Percentiles rank a stretch among this genome's conserved stretches.
These are phyloP conservation scores for Pollenia angustigena DNA, from an alignment of 2,888 invertebrate genomes.

Conservation along the genomic window DNA sequence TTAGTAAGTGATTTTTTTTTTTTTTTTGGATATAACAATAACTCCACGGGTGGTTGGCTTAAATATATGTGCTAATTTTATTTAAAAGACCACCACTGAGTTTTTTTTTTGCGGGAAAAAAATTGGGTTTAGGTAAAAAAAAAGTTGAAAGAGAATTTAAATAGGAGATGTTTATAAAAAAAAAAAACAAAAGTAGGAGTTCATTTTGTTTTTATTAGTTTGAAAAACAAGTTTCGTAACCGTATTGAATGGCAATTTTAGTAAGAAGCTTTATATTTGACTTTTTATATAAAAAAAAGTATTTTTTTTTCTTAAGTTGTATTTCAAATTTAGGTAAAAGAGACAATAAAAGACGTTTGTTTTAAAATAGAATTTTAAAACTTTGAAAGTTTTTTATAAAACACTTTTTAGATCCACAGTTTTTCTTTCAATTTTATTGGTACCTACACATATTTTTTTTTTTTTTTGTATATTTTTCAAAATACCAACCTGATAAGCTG, in stretches of 20 bases:
- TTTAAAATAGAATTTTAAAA: too few species aligned
- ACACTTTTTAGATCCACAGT: too few species aligned
- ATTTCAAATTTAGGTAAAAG: too few species aligned
- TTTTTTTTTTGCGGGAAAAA: conserved; percentile 3
- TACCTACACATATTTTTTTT: too few species aligned
- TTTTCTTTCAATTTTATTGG: too few species aligned
- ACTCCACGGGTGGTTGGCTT: conserved; percentile 39
- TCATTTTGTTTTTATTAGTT: not conserved
- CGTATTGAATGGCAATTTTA: not conserved
- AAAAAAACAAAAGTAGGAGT: not conserved
- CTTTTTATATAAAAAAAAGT: too few species aligned
- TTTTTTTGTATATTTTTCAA: not conserved
- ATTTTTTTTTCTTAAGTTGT: too few species aligned
- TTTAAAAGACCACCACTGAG: conserved; percentile 38
- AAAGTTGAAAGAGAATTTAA: not conserved
- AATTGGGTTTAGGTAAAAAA: not conserved
- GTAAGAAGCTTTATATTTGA: too few species aligned
- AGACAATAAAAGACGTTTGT: too few species aligned
- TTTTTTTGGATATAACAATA: conserved; percentile 34
- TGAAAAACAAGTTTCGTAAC: not conserved
- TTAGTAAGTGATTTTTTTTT: conserved; percentile 2
- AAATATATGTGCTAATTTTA: conserved; percentile 39
- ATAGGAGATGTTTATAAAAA: too few species aligned
- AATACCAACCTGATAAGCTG: conserved; percentile 93
- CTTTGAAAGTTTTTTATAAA: too few species aligned